Evolutionary conservation across 2,888 invertebrate species (phyloP).

Genomic region (Eupithecia tripunctaria): DNA sequence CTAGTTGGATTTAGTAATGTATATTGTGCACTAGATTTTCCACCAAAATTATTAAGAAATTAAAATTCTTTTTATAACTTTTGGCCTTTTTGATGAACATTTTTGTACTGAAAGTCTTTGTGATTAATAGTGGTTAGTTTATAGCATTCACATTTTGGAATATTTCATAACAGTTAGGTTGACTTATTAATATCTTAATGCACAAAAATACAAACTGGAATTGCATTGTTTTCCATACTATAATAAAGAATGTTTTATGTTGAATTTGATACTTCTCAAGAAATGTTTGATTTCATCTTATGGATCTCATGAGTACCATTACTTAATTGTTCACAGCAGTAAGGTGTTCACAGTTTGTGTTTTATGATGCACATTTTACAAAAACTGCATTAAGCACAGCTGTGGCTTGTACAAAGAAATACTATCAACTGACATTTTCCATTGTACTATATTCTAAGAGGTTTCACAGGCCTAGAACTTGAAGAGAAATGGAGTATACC

Average conservation of each 20-base stretch:
- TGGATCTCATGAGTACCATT: conserved; percentile 29
- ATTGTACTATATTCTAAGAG: conserved; percentile 9
- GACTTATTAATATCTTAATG: not conserved
- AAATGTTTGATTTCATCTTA: conserved; percentile 10
- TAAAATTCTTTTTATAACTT: conserved; percentile 59
- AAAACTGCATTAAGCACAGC: conserved; percentile 53
- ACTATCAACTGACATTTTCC: not conserved
- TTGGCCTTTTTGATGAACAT: conserved; percentile 67
- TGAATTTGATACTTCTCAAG: conserved; percentile 23
- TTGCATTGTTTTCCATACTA: conserved; percentile 33
- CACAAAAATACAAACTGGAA: conserved; percentile 29
- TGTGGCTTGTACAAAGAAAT: conserved; percentile 47
- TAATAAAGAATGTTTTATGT: conserved; percentile 31
- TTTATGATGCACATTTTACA: conserved; percentile 61
- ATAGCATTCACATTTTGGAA: conserved; percentile 39
- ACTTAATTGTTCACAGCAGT: conserved; percentile 32
- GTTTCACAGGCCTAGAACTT: not conserved
- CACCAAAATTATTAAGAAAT: conserved; percentile 67
- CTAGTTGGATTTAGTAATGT: conserved; percentile 68
- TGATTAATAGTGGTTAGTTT: conserved; percentile 52
- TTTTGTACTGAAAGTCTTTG: conserved; percentile 61
- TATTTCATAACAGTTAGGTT: conserved; percentile 10
- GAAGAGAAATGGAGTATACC: not conserved
- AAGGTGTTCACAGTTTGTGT: conserved; percentile 47
- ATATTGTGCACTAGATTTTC: conserved; percentile 71